phyloP scores from a whole-genome alignment of 2,888 invertebrate species.

The Lepidochitona cinerea region DNA sequence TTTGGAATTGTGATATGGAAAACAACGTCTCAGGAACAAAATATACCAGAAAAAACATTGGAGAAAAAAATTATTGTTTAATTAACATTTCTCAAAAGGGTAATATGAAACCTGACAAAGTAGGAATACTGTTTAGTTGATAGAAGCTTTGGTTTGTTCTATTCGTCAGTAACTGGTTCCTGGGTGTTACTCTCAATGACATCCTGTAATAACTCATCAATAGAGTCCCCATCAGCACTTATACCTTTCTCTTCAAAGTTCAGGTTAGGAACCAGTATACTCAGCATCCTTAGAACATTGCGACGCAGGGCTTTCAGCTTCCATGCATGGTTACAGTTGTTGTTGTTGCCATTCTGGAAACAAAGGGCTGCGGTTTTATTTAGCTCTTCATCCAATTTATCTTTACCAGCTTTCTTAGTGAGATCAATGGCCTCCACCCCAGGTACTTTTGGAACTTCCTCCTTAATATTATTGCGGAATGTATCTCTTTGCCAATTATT shows the following conservation, averaged over 20 bases:
- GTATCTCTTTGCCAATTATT: not conserved
- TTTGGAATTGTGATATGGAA: not conserved
- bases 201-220: constrained; percentile 67
- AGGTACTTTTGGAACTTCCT: constrained; percentile 19
- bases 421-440: constrained; percentile 22
- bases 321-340: constrained; percentile 56
- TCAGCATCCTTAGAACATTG: constrained; percentile 68
- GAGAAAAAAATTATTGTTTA: too few relatives aligned
- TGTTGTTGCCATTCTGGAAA: constrained; percentile 28
- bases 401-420: not conserved
- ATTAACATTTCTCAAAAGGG: not conserved
- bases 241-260: constrained; percentile 68
- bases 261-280: constrained; percentile 67
- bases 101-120: not conserved
- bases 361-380: not conserved
- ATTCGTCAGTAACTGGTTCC: constrained; percentile 26
- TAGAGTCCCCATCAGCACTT: constrained; percentile 66
- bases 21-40: not conserved
- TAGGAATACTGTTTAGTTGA: not conserved
- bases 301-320: constrained; percentile 63
- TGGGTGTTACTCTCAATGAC: constrained; percentile 67
- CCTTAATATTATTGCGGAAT: not conserved
- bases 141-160: not conserved
- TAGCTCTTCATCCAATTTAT: not conserved
- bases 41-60: not conserved